Base-by-base conservation (phyloP, 2,113 vertebrate species). In the Otolemur garnettii region DNA sequence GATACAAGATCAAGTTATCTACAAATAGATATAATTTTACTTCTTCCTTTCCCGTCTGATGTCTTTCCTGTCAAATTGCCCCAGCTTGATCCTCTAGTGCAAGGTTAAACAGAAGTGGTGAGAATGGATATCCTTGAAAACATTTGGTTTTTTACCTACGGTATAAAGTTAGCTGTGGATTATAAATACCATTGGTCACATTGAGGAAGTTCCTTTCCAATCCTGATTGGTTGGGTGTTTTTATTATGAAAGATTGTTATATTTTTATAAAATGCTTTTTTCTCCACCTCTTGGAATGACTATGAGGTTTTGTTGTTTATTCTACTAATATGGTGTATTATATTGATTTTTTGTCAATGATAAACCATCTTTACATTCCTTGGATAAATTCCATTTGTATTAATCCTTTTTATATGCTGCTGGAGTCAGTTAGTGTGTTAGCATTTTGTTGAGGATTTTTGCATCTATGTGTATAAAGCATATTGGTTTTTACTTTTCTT, bases 261-360 rank as follows among this genome's bases (percentile, higher is more conserved):
- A 88, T 87, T 91, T 88, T 88, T 66, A 6, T 77, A 59, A 75
- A 87, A 88, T 82, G 9, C 3, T 80, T 66, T 85, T 79, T 84
- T 88, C 26, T 93, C 26, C 1, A 35, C 55, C 7, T 75, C 53
- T 88, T 74, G 33, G 87, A 68, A 79, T 60, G 21, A 85, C n/a
- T 19, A 1, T 57, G 26, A 42, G 5, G 12, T 21, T 91, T 33
- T 92, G 13, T 53, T 59, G 18, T 38, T 64, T 72, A 64, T 75
- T 84, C 45, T 87, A 5, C 60, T 83, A 64, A 64, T 80, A 80
- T 45, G 18, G 3, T 59, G n/a, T 35, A 50, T 68, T n/a, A 81
- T 74, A 60, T 8, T 94, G 50, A 33, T 72, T 30, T 22, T 72
- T 89, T 92, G 59, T 72, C 17, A 38, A 50, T 89, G 28, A 38